Evolutionary conservation across 2,888 invertebrate species (phyloP), one percentile per base, ranked within the genome.

Genomic region (Fabriciana adippe): DNA sequence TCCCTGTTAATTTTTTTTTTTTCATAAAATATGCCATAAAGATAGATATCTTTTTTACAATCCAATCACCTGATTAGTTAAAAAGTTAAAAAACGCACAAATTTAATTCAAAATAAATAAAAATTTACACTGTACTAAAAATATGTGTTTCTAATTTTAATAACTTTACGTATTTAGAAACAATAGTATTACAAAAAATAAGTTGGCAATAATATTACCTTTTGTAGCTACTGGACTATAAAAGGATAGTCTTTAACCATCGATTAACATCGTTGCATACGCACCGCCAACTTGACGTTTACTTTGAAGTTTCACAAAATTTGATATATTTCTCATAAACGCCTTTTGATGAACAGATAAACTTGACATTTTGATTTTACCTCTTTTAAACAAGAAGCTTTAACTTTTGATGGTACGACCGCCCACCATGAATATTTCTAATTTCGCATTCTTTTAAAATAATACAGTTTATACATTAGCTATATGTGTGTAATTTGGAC

Each of bases 201-300:
- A 41, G 35, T 41, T 41, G 35, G 35, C 35, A 41, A 2, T 2
- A 26, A 18, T 50, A 11, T 5, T 54, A 11, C 31, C 14, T 18
- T 51, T 54, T 35, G 15, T 54, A 45, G 55, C 66, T 66, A 66
- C 70, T 79, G 86, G 76, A 70, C 81, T 89, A 89, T 89, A 81
- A 84, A 90, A 88, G 75, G 70, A 74, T 81, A 76, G 75, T 68
- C 77, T 87, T 89, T 83, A 76, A 76, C 78, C 76, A 79, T 77
- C 85, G 92, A 92, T 91, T 88, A 88, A 73, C 77, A 89, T 88
- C 88, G 81, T 81, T 88, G 84, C 86, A 85, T 84, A 86, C 87
- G 84, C 85, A 75, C 82, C 87, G 89, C 89, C 91, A 86, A 85
- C 75, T 78, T 82, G 77, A 86, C 86, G 79, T 84, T 78, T 85